phyloP scores from a whole-genome alignment of 1,140 invertebrate genomes.

The Leptonema lineaticorne region DNA sequence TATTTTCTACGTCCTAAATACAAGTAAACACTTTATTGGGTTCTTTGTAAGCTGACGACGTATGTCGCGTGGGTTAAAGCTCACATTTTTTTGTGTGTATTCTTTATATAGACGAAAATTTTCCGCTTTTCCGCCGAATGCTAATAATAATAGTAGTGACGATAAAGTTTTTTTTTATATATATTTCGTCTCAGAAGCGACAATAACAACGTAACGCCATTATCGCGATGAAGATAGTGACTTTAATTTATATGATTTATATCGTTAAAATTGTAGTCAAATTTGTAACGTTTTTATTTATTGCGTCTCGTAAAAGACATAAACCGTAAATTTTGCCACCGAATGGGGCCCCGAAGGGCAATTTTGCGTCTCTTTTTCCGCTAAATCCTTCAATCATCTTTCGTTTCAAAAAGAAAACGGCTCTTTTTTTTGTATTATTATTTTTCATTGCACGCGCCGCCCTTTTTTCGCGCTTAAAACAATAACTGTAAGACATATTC shows the following conservation, averaged over 20 bases:
- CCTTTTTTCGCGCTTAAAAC: too few species aligned
- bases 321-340: conserved; percentile 22
- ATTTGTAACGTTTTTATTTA: conserved; percentile 24
- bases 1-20: conserved; percentile 16
- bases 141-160: too few species aligned
- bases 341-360: conserved; percentile 20
- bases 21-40: conserved; percentile 22
- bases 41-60: conserved; percentile 9
- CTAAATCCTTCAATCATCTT: conserved; percentile 20
- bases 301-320: conserved; percentile 23
- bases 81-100: background rate
- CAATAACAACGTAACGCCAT: background rate
- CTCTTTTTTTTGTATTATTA: too few species aligned
- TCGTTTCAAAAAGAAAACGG: too few species aligned
- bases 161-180: too few species aligned
- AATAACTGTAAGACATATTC: conserved; percentile 15
- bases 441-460: too few species aligned
- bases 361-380: conserved; percentile 18
- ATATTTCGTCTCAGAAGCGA: too few species aligned
- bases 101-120: background rate
- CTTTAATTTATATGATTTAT: conserved; percentile 21
- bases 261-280: conserved; percentile 13
- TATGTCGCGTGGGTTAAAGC: background rate
- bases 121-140: background rate
- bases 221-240: background rate